Evolutionary conservation across 2,888 invertebrate genomes (phyloP).

Genomic region (Lucinisca nassula): DNA sequence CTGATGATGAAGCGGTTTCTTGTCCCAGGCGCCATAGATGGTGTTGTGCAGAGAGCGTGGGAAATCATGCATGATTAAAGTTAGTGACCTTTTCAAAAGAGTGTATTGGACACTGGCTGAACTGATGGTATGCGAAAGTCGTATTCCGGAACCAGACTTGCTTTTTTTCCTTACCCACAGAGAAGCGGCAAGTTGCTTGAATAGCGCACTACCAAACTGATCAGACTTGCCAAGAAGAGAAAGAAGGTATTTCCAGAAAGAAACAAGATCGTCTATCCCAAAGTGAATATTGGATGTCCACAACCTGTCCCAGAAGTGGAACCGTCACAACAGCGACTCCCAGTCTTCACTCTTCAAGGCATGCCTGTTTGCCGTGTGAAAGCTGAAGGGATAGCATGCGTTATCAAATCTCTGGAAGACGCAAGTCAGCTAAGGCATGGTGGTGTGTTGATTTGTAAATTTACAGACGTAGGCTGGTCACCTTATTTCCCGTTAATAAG

Average conservation of each 20-base stretch:
- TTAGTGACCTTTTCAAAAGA: neutral
- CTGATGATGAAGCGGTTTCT: neutral
- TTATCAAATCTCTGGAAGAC: neutral
- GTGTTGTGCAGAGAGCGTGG: neutral
- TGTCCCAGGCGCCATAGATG: neutral
- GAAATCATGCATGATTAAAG: neutral
- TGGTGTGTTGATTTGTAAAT: neutral
- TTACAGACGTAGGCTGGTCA: neutral
- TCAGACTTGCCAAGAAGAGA: neutral
- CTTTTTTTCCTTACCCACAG: neutral
- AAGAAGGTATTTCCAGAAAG: neutral
- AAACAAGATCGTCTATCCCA: neutral
- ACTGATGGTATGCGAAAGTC: neutral
- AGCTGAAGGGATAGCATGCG: neutral
- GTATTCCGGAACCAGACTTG: neutral
- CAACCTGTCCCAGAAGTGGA: neutral
- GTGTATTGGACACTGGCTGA: neutral
- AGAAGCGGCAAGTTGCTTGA: neutral
- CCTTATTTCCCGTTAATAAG: neutral
- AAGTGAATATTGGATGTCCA: neutral
- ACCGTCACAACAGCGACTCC: neutral
- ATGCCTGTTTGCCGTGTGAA: neutral
- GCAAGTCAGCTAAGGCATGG: neutral
- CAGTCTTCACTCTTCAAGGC: neutral
- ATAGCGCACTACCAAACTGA: neutral